Conservation (phyloP, 2,113 vertebrate species). For the Spilogale gracilis region DNA sequence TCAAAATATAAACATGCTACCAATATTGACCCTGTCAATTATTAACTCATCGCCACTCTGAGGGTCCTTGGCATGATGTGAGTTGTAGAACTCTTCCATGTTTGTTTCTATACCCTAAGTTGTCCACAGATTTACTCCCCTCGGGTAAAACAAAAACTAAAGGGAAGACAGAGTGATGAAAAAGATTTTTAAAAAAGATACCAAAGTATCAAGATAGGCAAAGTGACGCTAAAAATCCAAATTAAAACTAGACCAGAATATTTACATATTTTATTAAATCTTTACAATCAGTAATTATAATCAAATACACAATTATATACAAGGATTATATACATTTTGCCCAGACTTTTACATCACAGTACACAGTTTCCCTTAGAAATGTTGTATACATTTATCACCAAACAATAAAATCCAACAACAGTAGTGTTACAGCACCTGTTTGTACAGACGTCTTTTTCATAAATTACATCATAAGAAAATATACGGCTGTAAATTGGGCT, state of each 20-base stretch:
- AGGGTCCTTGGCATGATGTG: background rate
- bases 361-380: slow-evolving; percentile 89
- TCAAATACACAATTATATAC: slow-evolving; percentile 93
- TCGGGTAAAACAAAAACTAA: background rate
- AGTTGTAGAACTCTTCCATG: background rate
- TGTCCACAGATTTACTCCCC: background rate
- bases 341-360: slow-evolving; percentile 92
- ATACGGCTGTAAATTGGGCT: slow-evolving; percentile 90
- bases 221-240: slow-evolving; percentile 62
- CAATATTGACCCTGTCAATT: background rate
- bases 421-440: slow-evolving; percentile 88
- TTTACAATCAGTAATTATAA: slow-evolving; percentile 93
- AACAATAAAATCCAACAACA: slow-evolving; percentile 87
- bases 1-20: background rate
- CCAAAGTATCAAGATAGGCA: slow-evolving; percentile 9
- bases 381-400: slow-evolving; percentile 85
- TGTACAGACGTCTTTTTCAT: slow-evolving; percentile 87
- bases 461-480: slow-evolving; percentile 91
- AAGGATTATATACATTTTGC: slow-evolving; percentile 91
- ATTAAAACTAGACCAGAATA: slow-evolving; percentile 84
- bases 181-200: background rate
- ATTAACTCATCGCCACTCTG: background rate
- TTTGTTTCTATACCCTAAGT: background rate
- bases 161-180: background rate
- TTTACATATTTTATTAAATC: slow-evolving; percentile 94